phyloP scores from a whole-genome alignment of 2,113 vertebrate species.

The Jaculus jaculus region DNA sequence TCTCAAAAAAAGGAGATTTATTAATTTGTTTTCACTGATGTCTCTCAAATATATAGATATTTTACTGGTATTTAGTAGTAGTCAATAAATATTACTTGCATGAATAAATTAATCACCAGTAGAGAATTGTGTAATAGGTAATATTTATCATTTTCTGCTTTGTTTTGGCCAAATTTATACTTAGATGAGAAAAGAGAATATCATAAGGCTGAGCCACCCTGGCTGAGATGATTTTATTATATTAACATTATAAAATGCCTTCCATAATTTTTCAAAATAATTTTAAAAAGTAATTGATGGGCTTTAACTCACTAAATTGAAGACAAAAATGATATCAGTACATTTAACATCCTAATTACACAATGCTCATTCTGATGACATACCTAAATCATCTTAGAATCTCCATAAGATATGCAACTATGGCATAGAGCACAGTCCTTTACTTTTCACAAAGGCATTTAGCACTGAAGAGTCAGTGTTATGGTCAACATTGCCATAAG shows the following conservation, averaged over 20 bases:
- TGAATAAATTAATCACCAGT: background rate
- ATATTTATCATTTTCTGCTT: background rate
- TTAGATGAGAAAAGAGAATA: background rate
- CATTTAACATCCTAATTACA: background rate
- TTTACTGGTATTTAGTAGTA: background rate
- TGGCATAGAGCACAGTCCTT: background rate
- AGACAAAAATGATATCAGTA: background rate
- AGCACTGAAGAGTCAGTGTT: background rate
- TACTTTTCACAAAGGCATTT: background rate
- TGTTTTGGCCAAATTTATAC: background rate
- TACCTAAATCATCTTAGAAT: background rate
- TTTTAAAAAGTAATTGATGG: background rate
- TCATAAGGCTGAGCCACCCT: background rate
- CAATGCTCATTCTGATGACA: background rate
- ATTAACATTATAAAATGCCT: background rate
- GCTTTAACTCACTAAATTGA: too few species aligned
- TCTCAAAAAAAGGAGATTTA: background rate
- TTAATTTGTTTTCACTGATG: constrained; percentile 2
- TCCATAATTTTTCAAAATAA: background rate
- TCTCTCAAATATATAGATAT: background rate
- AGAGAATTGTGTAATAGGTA: background rate
- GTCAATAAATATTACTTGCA: background rate
- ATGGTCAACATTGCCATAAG: background rate
- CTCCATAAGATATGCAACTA: background rate
- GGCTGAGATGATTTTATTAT: background rate